Percentiles rank a stretch among this genome's conserved stretches.
Conservation (phyloP, 2,797 vertebrate genomes). For the Sebastes iracundus region DNA sequence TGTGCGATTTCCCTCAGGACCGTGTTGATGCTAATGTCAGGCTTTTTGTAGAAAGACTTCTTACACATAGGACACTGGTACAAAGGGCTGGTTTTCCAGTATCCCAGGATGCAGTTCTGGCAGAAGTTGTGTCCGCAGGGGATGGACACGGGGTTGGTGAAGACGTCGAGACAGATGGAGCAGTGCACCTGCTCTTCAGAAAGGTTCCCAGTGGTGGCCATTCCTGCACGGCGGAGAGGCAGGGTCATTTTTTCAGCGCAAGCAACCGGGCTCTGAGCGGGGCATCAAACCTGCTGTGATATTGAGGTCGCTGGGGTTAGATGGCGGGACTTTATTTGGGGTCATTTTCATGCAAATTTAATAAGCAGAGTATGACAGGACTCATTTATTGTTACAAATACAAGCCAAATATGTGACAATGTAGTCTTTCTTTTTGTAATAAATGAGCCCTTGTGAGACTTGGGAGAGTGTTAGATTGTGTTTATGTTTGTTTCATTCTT, state of each 20-base stretch:
- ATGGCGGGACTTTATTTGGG: slow-evolving; percentile 13
- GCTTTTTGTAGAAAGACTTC: slow-evolving; percentile 83
- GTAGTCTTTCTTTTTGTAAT: background rate
- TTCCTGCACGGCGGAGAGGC: slow-evolving; percentile 78
- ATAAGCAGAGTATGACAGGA: slow-evolving; percentile 22
- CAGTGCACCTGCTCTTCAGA: slow-evolving; percentile 87
- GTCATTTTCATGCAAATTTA: slow-evolving; percentile 41
- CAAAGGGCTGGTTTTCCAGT: slow-evolving; percentile 81
- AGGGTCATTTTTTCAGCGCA: slow-evolving; percentile 75
- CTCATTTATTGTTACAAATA: slow-evolving; percentile 7
- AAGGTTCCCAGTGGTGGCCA: slow-evolving; percentile 81
- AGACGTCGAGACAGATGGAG: slow-evolving; percentile 87
- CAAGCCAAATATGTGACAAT: background rate
- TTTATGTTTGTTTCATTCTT: background rate
- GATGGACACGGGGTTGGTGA: slow-evolving; percentile 86
- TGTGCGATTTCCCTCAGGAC: slow-evolving; percentile 84
- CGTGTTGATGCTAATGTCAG: slow-evolving; percentile 84
- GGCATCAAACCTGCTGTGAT: slow-evolving; percentile 77
- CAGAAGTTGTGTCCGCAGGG: slow-evolving; percentile 88
- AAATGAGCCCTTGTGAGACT: slow-evolving; percentile 26
- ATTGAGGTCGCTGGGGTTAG: slow-evolving; percentile 58
- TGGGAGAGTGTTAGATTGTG: background rate
- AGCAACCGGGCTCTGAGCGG: slow-evolving; percentile 60
- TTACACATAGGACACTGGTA: slow-evolving; percentile 88
- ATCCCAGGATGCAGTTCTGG: slow-evolving; percentile 83